Conservation (phyloP, 1,140 invertebrate species). For the Copidosoma floridanum region DNA sequence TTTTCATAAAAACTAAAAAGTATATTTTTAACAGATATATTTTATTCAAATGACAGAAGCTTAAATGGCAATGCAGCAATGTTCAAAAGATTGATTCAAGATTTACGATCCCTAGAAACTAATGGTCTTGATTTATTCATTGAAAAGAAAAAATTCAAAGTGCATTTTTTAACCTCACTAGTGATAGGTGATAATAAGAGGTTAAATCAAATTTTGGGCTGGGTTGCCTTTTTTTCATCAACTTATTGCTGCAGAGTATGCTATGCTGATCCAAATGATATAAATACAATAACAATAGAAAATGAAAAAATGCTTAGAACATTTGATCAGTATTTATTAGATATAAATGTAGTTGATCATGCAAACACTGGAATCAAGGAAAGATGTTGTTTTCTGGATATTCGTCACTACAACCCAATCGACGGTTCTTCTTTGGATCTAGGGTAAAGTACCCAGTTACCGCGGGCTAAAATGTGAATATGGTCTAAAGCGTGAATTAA, state of each 20-base stretch:
- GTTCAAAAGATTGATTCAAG: slow-evolving; percentile 36
- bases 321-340: slow-evolving; percentile 3
- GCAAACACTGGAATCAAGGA: slow-evolving; percentile 10
- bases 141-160: neutral
- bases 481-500: no score
- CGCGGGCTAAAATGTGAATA: no score
- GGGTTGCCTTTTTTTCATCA: slow-evolving; percentile 15
- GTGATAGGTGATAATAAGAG: slow-evolving; percentile 25
- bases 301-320: neutral
- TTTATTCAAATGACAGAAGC: slow-evolving; percentile 31
- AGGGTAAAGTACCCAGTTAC: no score
- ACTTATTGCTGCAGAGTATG: slow-evolving; percentile 26
- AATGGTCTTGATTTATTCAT: slow-evolving; percentile 22
- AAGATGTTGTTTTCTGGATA: neutral
- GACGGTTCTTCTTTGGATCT: neutral
- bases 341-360: slow-evolving; percentile 4
- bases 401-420: slow-evolving; percentile 14
- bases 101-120: slow-evolving; percentile 8
- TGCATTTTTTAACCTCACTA: slow-evolving; percentile 16
- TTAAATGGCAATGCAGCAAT: slow-evolving; percentile 38
- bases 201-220: slow-evolving; percentile 15
- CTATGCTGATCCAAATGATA: neutral
- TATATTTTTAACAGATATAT: slow-evolving; percentile 23
- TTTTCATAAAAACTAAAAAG: slow-evolving; percentile 24
- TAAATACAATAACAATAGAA: slow-evolving; percentile 2